Conservation (phyloP, 1,140 invertebrate genomes). For the Agrilus planipennis region DNA sequence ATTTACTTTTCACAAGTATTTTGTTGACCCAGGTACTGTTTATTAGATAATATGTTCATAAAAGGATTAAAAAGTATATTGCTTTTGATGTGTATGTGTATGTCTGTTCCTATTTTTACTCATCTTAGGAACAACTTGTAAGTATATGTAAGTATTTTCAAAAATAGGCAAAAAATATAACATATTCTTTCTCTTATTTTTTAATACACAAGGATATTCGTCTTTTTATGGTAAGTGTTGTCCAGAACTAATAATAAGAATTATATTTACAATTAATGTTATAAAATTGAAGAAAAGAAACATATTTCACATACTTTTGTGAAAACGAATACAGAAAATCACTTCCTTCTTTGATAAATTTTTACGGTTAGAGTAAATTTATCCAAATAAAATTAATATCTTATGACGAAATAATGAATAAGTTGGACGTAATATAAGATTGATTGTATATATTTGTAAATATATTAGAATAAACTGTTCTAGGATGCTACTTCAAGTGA, state of each 20-base stretch:
- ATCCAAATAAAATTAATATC: too few species aligned
- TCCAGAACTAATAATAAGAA: too few species aligned
- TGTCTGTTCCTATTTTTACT: not conserved
- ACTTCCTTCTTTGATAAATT: not conserved
- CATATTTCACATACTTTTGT: not conserved
- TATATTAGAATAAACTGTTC: slow-evolving; percentile 3
- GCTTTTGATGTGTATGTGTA: not conserved
- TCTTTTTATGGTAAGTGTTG: too few species aligned
- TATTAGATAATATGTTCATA: slow-evolving; percentile 2
- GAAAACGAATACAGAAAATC: not conserved
- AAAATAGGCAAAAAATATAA: not conserved
- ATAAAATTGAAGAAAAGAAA: not conserved
- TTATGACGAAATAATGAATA: not conserved
- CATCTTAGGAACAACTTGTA: not conserved
- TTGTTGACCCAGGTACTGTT: slow-evolving; percentile 69
- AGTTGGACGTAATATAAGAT: slow-evolving; percentile 1
- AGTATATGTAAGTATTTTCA: not conserved
- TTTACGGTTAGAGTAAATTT: too few species aligned
- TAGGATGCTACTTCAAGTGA: slow-evolving; percentile 32
- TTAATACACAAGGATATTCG: not conserved
- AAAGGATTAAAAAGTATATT: slow-evolving; percentile 5
- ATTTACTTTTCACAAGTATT: slow-evolving; percentile 64
- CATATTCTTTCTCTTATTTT: not conserved
- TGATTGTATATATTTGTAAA: slow-evolving; percentile 1
- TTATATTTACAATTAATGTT: too few species aligned